Base-by-base conservation (phyloP, 2,113 vertebrate genomes). In the Zosterops borbonicus region DNA sequence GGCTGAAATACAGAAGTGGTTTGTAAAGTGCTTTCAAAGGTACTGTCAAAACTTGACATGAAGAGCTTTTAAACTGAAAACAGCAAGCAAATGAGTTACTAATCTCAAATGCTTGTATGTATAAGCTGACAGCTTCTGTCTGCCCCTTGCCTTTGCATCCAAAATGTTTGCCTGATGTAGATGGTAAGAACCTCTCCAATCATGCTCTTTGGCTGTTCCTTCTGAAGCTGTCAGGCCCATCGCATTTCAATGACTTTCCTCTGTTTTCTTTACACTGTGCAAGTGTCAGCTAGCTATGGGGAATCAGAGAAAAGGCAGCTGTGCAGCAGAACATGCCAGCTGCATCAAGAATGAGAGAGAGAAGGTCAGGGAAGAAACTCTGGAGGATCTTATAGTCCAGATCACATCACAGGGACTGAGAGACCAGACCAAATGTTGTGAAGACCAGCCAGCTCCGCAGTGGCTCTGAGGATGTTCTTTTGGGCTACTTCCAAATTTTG, bases 151-250 rank as follows among this genome's bases (percentile, higher is more conserved):
- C 60, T 95, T 77, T 93, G 44, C 74, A 91, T 96, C 60, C 75
- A 83, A 89, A 96, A 87, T 18, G 5, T 37, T 94, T 87, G 87
- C 85, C 78, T 93, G 82, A 92, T 90, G 81, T 88, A 90, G 77
- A 73, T 84, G 83, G 90, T 80, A 83, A 74, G 49, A 88, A 70
- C 25, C 42, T 89, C 83, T 78, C 71, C 87, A 93, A 47, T 56
- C 63, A 35, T 65, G 92, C 81, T 95, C 89, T 95, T 94, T 94
- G 89, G 87, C 93, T 96, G 39, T 49, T 94, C 31, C 67, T 76
- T 87, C 87, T 73, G 83, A 97, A 94, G 75, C 90, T 97, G 96
- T 97, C 96, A 97, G 71, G 39, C 49, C 85, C 77, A 89, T 91
- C 9, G 1, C 37, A 16, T 78, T 69, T 95, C 83, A 86, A 75